Conservation (phyloP, 35 echinoderm and acorn worm genomes). For the Diadema setosum region DNA sequence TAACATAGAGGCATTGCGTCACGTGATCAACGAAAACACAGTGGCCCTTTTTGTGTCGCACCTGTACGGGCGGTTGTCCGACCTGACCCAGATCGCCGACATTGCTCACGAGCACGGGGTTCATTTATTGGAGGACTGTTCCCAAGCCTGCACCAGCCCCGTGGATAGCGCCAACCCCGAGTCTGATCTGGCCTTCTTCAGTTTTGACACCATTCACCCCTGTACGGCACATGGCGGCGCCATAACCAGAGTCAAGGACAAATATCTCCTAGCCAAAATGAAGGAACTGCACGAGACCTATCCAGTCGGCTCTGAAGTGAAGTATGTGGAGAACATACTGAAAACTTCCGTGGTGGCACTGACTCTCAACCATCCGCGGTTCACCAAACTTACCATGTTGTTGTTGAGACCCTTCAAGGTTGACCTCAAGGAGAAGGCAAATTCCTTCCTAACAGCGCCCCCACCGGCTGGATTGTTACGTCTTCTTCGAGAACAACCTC, state of each 20-base stretch:
- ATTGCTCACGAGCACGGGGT: slow-evolving; percentile 48
- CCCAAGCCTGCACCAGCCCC: slow-evolving; percentile 29
- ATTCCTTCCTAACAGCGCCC: slow-evolving; percentile 32
- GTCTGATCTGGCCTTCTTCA: slow-evolving; percentile 67
- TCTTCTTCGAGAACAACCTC: slow-evolving; percentile 44
- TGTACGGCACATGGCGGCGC: slow-evolving; percentile 56
- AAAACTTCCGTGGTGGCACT: slow-evolving; percentile 23
- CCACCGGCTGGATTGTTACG: slow-evolving; percentile 33
- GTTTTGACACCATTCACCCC: slow-evolving; percentile 55
- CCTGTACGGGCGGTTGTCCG: slow-evolving; percentile 56
- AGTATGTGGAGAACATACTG: slow-evolving; percentile 39
- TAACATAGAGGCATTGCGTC: slow-evolving; percentile 30
- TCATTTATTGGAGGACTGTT: slow-evolving; percentile 74
- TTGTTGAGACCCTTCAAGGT: background rate
- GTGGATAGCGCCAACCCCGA: slow-evolving; percentile 29
- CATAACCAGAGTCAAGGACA: slow-evolving; percentile 61
- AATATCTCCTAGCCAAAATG: slow-evolving; percentile 49
- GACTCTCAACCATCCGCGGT: background rate
- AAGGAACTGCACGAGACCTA: slow-evolving; percentile 48
- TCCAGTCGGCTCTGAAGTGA: slow-evolving; percentile 30
- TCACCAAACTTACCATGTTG: background rate
- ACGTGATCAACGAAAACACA: slow-evolving; percentile 46
- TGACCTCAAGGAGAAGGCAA: slow-evolving; percentile 28
- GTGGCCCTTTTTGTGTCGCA: slow-evolving; percentile 65
- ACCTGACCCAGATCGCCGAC: slow-evolving; percentile 47